phyloP scores from a whole-genome alignment of 2,888 invertebrate species.

The Hydraecia micacea region DNA sequence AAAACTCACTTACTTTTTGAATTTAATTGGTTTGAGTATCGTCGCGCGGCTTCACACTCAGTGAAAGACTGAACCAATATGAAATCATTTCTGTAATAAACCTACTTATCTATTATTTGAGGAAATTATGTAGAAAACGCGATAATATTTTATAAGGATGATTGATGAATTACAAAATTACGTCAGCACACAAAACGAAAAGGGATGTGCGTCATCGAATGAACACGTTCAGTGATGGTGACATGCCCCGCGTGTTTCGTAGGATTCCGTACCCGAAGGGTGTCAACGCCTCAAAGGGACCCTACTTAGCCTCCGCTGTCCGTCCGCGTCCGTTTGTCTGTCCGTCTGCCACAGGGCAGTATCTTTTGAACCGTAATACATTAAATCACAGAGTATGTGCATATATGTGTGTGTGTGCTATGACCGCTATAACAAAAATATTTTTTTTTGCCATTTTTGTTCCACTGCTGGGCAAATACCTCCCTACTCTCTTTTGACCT shows the following conservation, averaged over 20 bases:
- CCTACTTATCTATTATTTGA: slow-evolving; percentile 27
- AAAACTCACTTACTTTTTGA: not conserved
- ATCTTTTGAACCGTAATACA: too few species aligned
- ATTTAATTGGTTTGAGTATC: not conserved
- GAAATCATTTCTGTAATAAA: slow-evolving; percentile 39
- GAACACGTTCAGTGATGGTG: not conserved
- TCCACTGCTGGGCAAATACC: too few species aligned
- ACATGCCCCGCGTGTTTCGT: not conserved
- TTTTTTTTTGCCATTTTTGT: too few species aligned
- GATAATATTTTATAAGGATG: slow-evolving; percentile 4
- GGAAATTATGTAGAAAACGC: slow-evolving; percentile 19
- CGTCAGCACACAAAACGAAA: slow-evolving; percentile 10
- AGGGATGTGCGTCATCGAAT: not conserved
- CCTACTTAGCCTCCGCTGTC: too few species aligned
- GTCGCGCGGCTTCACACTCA: not conserved
- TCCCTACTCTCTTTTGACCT: too few species aligned
- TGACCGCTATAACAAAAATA: too few species aligned
- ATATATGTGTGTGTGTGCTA: too few species aligned
- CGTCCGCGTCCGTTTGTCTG: too few species aligned
- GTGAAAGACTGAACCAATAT: not conserved
- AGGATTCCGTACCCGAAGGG: too few species aligned
- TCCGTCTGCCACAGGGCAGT: too few species aligned
- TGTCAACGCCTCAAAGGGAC: too few species aligned
- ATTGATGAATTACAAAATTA: slow-evolving; percentile 24
- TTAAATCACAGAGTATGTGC: too few species aligned